Percentiles rank a stretch among this genome's conserved stretches.
Conservation (phyloP, 2,888 invertebrate species). For the Agrochola macilenta region DNA sequence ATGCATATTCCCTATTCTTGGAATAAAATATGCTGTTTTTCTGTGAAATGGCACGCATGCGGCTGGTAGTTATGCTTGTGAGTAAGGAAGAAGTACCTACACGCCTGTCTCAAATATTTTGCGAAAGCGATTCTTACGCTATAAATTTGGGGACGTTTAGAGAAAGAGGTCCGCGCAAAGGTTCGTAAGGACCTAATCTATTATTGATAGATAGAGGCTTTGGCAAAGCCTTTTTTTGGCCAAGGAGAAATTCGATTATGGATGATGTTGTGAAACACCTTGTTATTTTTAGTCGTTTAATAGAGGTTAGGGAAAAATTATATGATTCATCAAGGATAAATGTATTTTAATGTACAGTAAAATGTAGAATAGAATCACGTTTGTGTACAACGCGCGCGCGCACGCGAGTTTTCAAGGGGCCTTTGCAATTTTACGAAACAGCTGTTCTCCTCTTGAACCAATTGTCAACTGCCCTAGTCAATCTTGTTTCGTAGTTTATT, state of each 20-base stretch:
- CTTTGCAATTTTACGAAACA: neutral
- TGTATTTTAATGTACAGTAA: neutral
- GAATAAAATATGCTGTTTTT: conserved; percentile 66
- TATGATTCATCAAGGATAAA: neutral
- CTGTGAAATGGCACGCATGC: conserved; percentile 62
- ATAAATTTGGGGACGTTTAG: conserved; percentile 77
- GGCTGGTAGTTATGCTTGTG: conserved; percentile 61
- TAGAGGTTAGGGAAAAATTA: neutral
- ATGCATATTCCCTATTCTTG: too few species aligned
- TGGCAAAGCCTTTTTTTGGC: conserved; percentile 69
- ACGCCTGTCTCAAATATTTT: conserved; percentile 70
- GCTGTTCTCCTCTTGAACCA: neutral
- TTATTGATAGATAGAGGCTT: conserved; percentile 80
- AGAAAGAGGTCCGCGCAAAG: conserved; percentile 73
- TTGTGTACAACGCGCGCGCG: neutral
- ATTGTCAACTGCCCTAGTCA: neutral
- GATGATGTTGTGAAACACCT: conserved; percentile 67
- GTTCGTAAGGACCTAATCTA: conserved; percentile 78
- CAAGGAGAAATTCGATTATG: conserved; percentile 72
- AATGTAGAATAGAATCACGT: neutral
- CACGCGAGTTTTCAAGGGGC: too few species aligned
- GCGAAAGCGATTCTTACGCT: conserved; percentile 71
- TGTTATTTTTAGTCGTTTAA: conserved; percentile 51
- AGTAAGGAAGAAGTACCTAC: conserved; percentile 51
- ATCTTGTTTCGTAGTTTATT: conserved; percentile 2